Conservation (phyloP, 2,113 vertebrate species). For the Gopherus evgoodei region DNA sequence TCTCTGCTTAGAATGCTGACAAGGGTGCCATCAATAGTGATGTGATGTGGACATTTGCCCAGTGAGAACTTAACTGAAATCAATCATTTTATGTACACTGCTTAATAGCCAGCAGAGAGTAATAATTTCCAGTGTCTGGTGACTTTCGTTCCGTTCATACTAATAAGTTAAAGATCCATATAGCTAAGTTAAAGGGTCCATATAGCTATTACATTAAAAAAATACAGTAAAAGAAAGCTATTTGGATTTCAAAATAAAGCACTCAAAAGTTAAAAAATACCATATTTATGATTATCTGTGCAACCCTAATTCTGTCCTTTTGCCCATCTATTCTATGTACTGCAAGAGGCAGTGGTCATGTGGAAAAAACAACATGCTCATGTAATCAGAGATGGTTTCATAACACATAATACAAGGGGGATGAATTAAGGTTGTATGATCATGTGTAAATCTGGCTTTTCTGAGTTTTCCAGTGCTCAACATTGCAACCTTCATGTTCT, state of each 20-base stretch:
- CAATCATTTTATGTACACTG: fast-evolving
- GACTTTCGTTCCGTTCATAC: neutral
- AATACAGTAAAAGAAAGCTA: neutral
- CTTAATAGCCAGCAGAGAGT: neutral
- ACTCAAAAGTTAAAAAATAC: neutral
- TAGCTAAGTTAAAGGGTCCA: neutral
- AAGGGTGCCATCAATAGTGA: neutral
- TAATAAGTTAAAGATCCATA: neutral
- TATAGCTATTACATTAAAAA: neutral
- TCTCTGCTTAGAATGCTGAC: neutral
- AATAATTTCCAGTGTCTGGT: neutral
- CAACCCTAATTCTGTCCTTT: neutral
- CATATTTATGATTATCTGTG: fast-evolving
- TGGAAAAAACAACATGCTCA: neutral
- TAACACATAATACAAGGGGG: neutral
- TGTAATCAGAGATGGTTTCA: neutral
- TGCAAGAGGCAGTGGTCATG: neutral
- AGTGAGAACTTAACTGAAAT: neutral
- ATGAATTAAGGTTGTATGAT: neutral
- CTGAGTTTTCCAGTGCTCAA: conserved; percentile 2
- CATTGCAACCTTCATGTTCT: conserved; percentile 39
- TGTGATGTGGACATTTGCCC: neutral
- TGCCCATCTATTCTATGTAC: neutral
- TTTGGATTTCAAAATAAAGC: neutral
- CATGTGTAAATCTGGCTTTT: neutral